Base-by-base conservation (phyloP, 2,797 vertebrate genomes). In the Catostomus latipinnis region DNA sequence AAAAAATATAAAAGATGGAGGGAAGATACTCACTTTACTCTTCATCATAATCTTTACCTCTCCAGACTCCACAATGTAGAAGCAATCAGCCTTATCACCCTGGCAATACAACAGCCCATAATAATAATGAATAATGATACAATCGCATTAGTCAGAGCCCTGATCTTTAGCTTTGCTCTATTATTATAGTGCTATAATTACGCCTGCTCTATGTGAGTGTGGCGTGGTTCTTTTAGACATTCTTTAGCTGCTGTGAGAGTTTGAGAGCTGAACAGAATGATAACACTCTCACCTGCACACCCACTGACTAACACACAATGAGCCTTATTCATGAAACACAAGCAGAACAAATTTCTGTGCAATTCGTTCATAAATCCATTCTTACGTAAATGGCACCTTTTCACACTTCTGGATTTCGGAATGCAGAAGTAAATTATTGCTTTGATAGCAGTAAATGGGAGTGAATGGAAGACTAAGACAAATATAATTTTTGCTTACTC, bases 41-140 rank as follows among this genome's bases (percentile, higher is more conserved):
- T 94, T 99, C 92, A 99, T 98, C 95, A 98, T 94, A 88, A 99
- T 98, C 92, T 96, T 98, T 86, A 98, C 97, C 81, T 98, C 97
- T 6, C 98, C 98, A 7, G 95, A 96, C 87, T 98, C 96, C 87
- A 99, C 95, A 56, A 99, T 92, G 92, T 95, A 99, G 90, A 99
- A 99, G 89, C 96, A 96, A 83, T 98, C 96, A 45, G 98, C 98
- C 86, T 92, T 96, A 78, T 99, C 98, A 0, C 98, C 97, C 98
- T 99, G 88, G 22, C 66, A 68, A 89, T 57, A 65, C 43, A 56
- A 34, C 34, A 71, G 57, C 14, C 66, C 56, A 76, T 43, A 65
- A 65, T 34, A 12, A 80, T 67, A 8, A n/a, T 66, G 76, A 66
- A 76, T 67, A 78, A 53, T 75, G 45, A 78, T 56, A 71, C 68